phyloP scores from a whole-genome alignment of 2,113 vertebrate species.

The Atractosteus spatula region DNA sequence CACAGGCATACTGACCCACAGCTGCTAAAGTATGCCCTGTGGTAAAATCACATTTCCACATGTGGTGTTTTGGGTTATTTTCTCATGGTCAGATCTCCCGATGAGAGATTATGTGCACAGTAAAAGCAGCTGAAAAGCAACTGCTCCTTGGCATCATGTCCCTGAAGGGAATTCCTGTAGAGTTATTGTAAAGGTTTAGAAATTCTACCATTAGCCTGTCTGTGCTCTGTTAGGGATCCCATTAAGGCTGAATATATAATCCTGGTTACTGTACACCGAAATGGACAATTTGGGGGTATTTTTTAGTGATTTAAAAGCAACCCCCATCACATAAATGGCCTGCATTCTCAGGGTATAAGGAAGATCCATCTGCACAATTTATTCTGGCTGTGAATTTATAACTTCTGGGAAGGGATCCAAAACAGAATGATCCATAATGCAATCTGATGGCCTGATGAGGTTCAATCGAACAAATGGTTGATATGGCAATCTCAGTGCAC shows the following conservation, averaged over 20 bases:
- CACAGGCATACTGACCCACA: no score
- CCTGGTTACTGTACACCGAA: not conserved
- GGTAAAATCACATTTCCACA: no score
- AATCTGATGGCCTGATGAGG: not conserved
- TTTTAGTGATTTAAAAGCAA: not conserved
- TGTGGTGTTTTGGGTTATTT: no score
- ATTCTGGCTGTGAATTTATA: not conserved
- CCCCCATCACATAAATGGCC: not conserved
- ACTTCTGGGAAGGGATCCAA: slow-evolving; percentile 1
- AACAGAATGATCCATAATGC: slow-evolving; percentile 9
- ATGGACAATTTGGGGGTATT: not conserved
- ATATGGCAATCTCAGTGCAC: not conserved
- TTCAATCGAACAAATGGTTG: not conserved
- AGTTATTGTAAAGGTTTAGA: not conserved
- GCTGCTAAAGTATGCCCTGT: no score
- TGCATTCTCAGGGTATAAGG: not conserved
- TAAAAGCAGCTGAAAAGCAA: no score
- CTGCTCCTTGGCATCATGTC: no score
- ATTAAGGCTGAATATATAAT: slow-evolving; percentile 7
- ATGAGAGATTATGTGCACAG: no score
- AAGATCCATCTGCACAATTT: not conserved
- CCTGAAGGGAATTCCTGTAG: not conserved
- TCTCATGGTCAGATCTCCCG: no score
- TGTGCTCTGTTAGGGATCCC: not conserved
- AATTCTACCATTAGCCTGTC: not conserved